These are phyloP conservation scores for Peromyscus californicus DNA, from an alignment of 2,113 vertebrate species.

Conservation along the genomic window DNA sequence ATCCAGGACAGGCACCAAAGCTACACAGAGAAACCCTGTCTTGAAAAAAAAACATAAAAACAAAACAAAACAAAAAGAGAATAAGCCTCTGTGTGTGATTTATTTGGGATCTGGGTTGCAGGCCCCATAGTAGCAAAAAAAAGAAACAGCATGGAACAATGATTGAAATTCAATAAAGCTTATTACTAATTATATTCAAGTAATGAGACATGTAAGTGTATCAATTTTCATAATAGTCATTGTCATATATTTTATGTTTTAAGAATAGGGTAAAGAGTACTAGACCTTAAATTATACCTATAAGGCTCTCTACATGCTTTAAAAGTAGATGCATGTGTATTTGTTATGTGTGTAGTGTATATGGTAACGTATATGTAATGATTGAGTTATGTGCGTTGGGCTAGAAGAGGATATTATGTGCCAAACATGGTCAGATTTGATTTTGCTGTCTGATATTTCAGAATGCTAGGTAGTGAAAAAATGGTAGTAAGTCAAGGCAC, in stretches of 20 bases:
- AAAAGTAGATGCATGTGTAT: background rate
- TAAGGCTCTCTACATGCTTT: background rate
- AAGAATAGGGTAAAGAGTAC: background rate
- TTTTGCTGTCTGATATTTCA: background rate
- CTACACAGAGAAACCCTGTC: no score
- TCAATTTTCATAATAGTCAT: background rate
- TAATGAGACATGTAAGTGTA: background rate
- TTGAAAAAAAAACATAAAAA: no score
- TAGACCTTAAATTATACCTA: background rate
- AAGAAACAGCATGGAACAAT: background rate
- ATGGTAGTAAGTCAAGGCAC: background rate
- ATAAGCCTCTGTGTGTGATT: no score
- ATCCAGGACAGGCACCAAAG: no score
- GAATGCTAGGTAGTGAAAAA: background rate
- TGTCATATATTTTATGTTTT: background rate
- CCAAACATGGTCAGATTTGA: background rate
- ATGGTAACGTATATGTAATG: background rate
- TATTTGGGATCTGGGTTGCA: no score
- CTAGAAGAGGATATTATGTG: background rate
- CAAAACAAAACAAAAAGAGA: no score
- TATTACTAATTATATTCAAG: conserved; percentile 1
- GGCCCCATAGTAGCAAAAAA: no score
- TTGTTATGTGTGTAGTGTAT: background rate
- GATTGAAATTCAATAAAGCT: background rate
- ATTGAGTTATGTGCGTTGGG: background rate